Evolutionary conservation across 2,797 vertebrate genomes (phyloP), one percentile per base, ranked within the genome.

Genomic region (Anas flavirostris): DNA sequence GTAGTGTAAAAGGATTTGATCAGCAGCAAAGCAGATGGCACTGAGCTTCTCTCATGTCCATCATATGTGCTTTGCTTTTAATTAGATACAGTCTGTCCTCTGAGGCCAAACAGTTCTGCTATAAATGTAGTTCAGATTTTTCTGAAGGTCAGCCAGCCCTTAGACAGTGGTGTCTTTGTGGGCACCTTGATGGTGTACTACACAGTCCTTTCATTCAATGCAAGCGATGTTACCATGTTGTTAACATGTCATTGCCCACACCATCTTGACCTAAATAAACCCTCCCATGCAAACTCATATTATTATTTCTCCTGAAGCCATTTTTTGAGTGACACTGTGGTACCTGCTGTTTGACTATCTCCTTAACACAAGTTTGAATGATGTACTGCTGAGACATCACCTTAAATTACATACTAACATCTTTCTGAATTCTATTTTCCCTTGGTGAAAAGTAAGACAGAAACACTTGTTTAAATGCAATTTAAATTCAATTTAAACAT

Each of bases 21-120:
- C 87, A 74, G 79, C 56, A 80, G 58, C 55, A 80, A 46, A 96
- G 64, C 89, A 94, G 92, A 88, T 90, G 89, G 79, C 86, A 68
- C 37, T 48, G 44, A 91, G 64, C 56, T 82, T 44, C 43, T 89
- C 79, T 94, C n/a, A 64, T 72, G 87, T 87, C 92, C 66, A 74
- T 96, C 79, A 44, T 86, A 55, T 85, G 84, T 82, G 44, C 64
- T 92, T 94, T 91, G 68, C 79, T 81, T 95, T 86, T 77, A 96
- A 72, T 94, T 93, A 93, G 85, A 77, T 74, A 29, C 52, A 80
- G 19, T 80, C 75, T 87, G 44, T 89, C 73, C 58, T 93, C 73
- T 81, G 69, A 81, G 82, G 48, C 76, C 69, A 92, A 91, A 91
- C 75, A 85, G 48, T 82, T 85, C 31, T 53, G 52, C 22, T 60